A percentile compares a stretch with the other conserved stretches of the same genome.
Evolutionary conservation across 2,888 invertebrate genomes (phyloP).

Genomic region (Allacma fusca): DNA sequence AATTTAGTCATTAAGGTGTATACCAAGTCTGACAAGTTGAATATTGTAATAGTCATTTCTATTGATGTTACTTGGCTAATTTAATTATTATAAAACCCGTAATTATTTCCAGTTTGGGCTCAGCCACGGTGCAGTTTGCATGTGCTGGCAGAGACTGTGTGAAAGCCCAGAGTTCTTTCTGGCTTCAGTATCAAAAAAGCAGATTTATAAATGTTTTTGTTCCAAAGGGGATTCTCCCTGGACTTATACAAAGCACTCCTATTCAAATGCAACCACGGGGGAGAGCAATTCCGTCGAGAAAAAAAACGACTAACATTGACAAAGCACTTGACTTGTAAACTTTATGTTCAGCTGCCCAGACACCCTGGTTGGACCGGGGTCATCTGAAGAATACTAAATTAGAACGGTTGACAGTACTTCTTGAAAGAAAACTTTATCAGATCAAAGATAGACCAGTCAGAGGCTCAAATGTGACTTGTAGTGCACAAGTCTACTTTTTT

Average conservation of each 20-base stretch:
- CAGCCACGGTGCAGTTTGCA: neutral
- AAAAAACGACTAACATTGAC: conserved; percentile 19
- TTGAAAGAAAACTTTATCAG: conserved; percentile 35
- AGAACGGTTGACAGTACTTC: conserved; percentile 36
- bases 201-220: no score
- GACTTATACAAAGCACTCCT: no score
- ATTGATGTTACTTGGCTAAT: conserved; percentile 12
- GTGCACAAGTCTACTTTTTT: neutral
- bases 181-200: no score
- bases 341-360: neutral
- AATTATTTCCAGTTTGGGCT: neutral
- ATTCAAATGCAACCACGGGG: no score
- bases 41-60: conserved; percentile 4
- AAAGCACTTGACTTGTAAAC: conserved; percentile 9
- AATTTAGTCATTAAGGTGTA: conserved; percentile 22
- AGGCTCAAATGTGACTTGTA: neutral
- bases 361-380: conserved; percentile 38
- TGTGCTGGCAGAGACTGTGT: no score
- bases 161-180: no score
- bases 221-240: no score
- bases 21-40: conserved; percentile 16
- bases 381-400: conserved; percentile 39
- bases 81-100: conserved; percentile 16
- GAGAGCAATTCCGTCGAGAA: neutral
- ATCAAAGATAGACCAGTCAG: conserved; percentile 23